A percentile compares a stretch with the other conserved stretches of the same genome.
Conservation (phyloP, 2,888 invertebrate genomes). For the Hirtodrosophila duncani region DNA sequence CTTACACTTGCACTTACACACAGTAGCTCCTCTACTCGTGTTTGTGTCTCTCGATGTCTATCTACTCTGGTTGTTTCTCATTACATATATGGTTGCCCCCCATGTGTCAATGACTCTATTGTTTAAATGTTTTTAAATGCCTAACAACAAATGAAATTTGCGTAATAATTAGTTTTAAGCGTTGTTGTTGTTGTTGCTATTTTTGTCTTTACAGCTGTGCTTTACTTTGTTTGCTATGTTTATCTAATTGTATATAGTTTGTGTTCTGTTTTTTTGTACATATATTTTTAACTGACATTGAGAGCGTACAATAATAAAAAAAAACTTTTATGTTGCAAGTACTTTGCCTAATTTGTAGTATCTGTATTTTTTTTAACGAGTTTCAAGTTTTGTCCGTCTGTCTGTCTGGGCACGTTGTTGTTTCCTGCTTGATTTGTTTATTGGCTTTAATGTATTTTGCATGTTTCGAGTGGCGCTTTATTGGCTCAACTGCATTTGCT, state of each 20-base stretch:
- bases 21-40: no score
- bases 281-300: no score
- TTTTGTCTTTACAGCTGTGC: slow-evolving; percentile 2
- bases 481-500: no score
- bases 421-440: slow-evolving; percentile 72
- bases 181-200: slow-evolving; percentile 18
- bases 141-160: slow-evolving; percentile 58
- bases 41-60: slow-evolving; percentile 18
- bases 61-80: background rate
- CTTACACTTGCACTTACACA: no score
- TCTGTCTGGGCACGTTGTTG: slow-evolving; percentile 9
- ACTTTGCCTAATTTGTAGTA: no score
- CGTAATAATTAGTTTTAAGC: slow-evolving; percentile 57
- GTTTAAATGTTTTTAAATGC: slow-evolving; percentile 38
- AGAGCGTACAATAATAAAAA: no score
- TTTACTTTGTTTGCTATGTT: no score
- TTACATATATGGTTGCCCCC: no score
- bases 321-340: no score
- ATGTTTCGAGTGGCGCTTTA: slow-evolving; percentile 57
- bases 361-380: no score
- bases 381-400: background rate
- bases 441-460: slow-evolving; percentile 69
- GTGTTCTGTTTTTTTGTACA: background rate
- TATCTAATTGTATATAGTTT: no score
- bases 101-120: slow-evolving; percentile 59